Evolutionary conservation across 2,113 vertebrate species (phyloP).

Genomic region (Tretioscincus oriximinensis): DNA sequence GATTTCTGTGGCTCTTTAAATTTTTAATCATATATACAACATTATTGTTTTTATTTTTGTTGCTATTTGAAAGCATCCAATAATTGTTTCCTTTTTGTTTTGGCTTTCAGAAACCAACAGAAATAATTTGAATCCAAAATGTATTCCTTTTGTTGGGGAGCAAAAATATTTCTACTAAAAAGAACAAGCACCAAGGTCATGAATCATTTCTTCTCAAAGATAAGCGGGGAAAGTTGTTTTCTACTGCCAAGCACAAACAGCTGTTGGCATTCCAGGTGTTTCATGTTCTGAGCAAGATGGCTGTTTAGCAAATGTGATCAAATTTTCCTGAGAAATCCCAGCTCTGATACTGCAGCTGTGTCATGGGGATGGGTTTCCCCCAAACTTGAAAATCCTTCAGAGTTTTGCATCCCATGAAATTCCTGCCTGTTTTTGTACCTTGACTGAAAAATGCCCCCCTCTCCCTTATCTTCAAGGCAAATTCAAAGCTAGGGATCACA

Average conservation of each 20-base stretch:
- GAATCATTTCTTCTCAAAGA: conserved; percentile 31
- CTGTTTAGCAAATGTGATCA: neutral
- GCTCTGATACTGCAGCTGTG: neutral
- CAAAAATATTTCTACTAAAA: conserved; percentile 1
- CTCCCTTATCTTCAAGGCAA: too few species aligned
- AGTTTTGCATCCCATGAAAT: neutral
- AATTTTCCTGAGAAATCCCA: neutral
- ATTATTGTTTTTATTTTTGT: too few species aligned
- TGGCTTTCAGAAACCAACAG: fast-evolving
- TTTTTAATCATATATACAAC: too few species aligned
- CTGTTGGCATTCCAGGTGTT: conserved; percentile 23
- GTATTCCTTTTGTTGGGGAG: conserved; percentile 18
- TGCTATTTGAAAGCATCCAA: too few species aligned
- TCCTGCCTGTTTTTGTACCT: fast-evolving
- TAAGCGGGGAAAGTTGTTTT: conserved; percentile 37
- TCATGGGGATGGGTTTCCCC: neutral
- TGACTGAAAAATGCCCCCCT: neutral
- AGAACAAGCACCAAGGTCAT: conserved; percentile 19
- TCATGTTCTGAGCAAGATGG: neutral
- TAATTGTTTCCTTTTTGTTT: neutral
- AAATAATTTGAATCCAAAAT: neutral
- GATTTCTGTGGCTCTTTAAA: too few species aligned
- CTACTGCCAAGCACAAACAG: conserved; percentile 33
- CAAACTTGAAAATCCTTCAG: conserved; percentile 30
- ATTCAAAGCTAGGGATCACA: too few species aligned